Conservation (phyloP, 2,113 vertebrate species). For the Onychorhynchus coronatus region DNA sequence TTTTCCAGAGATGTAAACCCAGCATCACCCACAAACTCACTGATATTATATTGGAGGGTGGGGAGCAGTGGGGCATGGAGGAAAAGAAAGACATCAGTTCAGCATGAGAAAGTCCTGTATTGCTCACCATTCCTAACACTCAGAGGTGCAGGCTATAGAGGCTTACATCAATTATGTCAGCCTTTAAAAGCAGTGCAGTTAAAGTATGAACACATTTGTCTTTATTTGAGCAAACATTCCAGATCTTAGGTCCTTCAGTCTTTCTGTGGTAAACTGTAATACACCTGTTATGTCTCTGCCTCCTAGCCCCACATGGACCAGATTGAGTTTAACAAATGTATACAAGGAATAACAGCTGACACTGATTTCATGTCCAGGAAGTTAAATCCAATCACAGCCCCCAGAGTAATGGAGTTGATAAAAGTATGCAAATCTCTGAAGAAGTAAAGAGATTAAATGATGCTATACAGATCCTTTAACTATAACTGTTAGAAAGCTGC, state of each 20-base stretch:
- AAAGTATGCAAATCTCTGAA: conserved; percentile 59
- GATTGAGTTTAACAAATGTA: conserved; percentile 65
- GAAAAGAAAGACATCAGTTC: background rate
- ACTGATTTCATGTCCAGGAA: conserved; percentile 61
- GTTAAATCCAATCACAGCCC: conserved; percentile 67
- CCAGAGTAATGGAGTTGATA: conserved; percentile 36
- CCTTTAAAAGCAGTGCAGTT: conserved; percentile 14
- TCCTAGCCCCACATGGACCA: conserved; percentile 36
- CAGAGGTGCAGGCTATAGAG: background rate
- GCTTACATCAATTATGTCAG: background rate
- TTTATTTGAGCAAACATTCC: conserved; percentile 37
- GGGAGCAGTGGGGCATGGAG: rapidly evolving
- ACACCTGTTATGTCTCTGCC: conserved; percentile 29
- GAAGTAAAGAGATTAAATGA: conserved; percentile 53
- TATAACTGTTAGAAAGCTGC: background rate
- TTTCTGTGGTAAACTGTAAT: conserved; percentile 43
- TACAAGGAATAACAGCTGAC: conserved; percentile 68
- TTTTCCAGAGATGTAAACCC: background rate
- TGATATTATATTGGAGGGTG: background rate
- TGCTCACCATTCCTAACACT: conserved; percentile 5
- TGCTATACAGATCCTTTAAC: conserved; percentile 13
- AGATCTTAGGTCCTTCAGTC: background rate
- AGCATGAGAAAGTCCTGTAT: background rate
- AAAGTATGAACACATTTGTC: conserved; percentile 22
- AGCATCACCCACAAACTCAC: background rate